These are phyloP conservation scores for Helogale parvula DNA, from an alignment of 2,113 vertebrate genomes.

Conservation along the genomic window DNA sequence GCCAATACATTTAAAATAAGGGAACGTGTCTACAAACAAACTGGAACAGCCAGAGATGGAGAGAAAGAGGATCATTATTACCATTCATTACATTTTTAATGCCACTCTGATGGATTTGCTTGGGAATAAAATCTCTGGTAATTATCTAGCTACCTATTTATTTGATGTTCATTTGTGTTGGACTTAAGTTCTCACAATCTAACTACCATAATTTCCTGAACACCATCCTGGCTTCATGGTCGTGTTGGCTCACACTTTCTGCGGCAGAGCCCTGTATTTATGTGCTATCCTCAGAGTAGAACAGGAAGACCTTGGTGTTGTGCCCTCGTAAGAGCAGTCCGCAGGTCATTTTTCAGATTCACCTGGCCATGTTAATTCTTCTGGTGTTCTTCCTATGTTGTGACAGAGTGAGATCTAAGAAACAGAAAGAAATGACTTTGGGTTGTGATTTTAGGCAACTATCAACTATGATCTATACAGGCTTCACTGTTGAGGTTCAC, in stretches of 20 bases:
- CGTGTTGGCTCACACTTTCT: not conserved
- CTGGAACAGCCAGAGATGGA: conserved; percentile 17
- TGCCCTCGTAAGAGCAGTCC: not conserved
- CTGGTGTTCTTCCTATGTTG: not conserved
- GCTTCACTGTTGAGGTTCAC: not conserved
- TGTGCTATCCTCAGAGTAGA: not conserved
- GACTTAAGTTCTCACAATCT: conserved; percentile 1
- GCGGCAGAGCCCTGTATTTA: not conserved
- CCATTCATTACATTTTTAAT: conserved; percentile 27
- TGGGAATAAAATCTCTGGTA: conserved; percentile 4
- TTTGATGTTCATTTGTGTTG: conserved; percentile 47
- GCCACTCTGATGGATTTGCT: conserved; percentile 55
- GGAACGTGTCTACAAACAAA: conserved; percentile 55
- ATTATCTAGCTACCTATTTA: conserved; percentile 57
- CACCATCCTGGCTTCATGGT: not conserved
- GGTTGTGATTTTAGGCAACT: not conserved
- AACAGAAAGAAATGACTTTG: not conserved
- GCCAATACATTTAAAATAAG: conserved; percentile 61
- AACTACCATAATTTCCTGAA: not conserved
- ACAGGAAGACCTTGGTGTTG: not conserved
- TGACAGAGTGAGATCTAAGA: not conserved
- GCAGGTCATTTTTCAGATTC: not conserved
- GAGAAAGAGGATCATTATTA: conserved; percentile 8
- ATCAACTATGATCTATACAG: not conserved
- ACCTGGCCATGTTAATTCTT: not conserved